Evolutionary conservation across 2,113 vertebrate genomes (phyloP).

Genomic region (Mustela lutreola): DNA sequence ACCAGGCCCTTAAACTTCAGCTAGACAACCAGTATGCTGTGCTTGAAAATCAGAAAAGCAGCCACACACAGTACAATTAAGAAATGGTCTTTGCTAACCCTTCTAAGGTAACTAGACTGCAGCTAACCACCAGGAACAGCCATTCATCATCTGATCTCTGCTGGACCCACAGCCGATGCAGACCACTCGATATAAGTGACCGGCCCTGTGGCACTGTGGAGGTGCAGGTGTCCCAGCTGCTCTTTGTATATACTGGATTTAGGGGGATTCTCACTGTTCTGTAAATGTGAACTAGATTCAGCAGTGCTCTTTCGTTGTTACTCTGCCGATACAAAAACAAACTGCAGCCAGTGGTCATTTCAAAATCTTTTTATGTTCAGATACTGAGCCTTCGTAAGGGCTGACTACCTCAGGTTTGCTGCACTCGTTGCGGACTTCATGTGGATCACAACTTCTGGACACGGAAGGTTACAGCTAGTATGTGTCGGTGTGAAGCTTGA

Average conservation of each 20-base stretch:
- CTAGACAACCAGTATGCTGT: slow-evolving; percentile 99
- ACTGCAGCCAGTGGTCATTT: slow-evolving; percentile 90
- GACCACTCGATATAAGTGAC: slow-evolving; percentile 85
- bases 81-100: slow-evolving; percentile 89
- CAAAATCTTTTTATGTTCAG: slow-evolving; percentile 91
- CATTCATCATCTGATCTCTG: slow-evolving; percentile 84
- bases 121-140: slow-evolving; percentile 88
- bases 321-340: slow-evolving; percentile 84
- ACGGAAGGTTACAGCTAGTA: slow-evolving; percentile 90
- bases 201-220: slow-evolving; percentile 86
- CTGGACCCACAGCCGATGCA: slow-evolving; percentile 89
- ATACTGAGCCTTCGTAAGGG: slow-evolving; percentile 92
- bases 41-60: slow-evolving; percentile 96
- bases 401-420: slow-evolving; percentile 95
- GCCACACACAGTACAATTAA: slow-evolving; percentile 87
- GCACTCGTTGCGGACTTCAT: slow-evolving; percentile 92
- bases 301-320: slow-evolving; percentile 86
- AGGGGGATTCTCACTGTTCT: slow-evolving; percentile 84
- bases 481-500: slow-evolving; percentile 90
- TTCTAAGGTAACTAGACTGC: slow-evolving; percentile 91
- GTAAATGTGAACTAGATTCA: slow-evolving; percentile 85
- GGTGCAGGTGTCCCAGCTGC: slow-evolving; percentile 85
- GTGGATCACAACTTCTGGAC: slow-evolving; percentile 92
- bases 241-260: slow-evolving; percentile 88
- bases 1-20: slow-evolving; percentile 95